Conservation (phyloP, 2,888 invertebrate species). For the Trachelus iudaicus region DNA sequence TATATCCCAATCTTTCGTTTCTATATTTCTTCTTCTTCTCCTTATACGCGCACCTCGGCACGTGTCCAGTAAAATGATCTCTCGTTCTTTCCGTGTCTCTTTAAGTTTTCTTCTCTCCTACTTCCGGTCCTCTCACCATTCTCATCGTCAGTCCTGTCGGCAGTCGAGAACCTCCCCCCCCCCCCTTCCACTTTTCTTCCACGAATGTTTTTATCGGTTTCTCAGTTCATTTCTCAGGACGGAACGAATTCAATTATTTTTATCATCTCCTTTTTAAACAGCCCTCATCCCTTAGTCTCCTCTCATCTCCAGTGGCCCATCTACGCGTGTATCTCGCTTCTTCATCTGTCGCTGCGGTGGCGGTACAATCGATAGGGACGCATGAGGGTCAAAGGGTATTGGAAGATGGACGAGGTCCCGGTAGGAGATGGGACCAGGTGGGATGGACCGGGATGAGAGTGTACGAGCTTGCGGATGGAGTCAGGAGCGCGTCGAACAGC, state of each 20-base stretch:
- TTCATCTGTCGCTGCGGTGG: not conserved
- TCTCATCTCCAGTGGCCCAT: not conserved
- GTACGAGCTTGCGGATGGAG: not conserved
- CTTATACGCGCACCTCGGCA: not conserved
- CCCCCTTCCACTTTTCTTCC: no score
- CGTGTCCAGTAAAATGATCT: not conserved
- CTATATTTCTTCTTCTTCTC: not conserved
- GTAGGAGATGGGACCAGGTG: not conserved
- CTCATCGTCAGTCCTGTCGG: no score
- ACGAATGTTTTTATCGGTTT: not conserved
- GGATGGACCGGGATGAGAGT: not conserved
- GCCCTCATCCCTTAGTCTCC: conserved; percentile 13
- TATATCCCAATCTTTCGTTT: not conserved
- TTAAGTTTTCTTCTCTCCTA: not conserved
- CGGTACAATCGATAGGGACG: not conserved
- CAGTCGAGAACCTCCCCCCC: not conserved
- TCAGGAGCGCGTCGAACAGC: not conserved
- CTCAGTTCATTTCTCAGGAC: conserved; percentile 21
- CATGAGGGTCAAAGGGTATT: not conserved
- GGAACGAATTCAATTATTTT: conserved; percentile 40
- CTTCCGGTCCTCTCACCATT: not conserved
- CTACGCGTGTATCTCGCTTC: not conserved
- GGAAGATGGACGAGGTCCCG: not conserved
- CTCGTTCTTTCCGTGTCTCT: not conserved
- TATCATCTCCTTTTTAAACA: conserved; percentile 40